These are phyloP conservation scores for Cynodonichthys magdalenae DNA, from an alignment of 2,797 vertebrate genomes.

Conservation along the genomic window DNA sequence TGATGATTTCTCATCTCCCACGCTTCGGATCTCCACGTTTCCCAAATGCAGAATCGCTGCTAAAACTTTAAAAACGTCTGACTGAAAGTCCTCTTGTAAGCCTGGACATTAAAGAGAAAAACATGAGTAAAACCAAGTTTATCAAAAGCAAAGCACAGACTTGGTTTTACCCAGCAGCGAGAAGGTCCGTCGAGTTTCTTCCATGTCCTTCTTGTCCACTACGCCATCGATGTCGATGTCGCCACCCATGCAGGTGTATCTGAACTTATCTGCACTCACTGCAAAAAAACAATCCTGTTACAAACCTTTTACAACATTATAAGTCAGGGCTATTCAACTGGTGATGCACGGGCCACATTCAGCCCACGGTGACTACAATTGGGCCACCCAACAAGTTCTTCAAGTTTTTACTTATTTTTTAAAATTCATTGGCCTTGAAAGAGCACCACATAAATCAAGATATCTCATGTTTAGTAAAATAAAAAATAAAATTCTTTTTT, in stretches of 20 bases:
- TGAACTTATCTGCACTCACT: slow-evolving; percentile 91
- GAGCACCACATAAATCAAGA: no score
- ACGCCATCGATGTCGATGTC: slow-evolving; percentile 87
- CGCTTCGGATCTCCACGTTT: slow-evolving; percentile 85
- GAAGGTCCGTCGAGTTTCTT: slow-evolving; percentile 92
- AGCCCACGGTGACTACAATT: no score
- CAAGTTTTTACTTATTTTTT: no score
- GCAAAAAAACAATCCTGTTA: slow-evolving; percentile 18
- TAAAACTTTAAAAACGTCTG: slow-evolving; percentile 89
- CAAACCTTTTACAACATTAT: no score
- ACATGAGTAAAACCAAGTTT: background rate
- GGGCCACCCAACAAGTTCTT: no score
- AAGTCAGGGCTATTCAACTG: no score
- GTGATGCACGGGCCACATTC: no score
- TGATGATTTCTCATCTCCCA: slow-evolving; percentile 87
- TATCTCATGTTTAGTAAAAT: no score
- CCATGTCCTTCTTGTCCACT: slow-evolving; percentile 88
- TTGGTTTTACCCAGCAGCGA: slow-evolving; percentile 84
- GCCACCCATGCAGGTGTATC: slow-evolving; percentile 90
- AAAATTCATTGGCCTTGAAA: no score
- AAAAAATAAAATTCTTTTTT: no score
- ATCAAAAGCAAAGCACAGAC: background rate
- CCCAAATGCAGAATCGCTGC: slow-evolving; percentile 94
- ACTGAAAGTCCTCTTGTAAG: slow-evolving; percentile 89
- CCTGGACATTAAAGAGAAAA: slow-evolving; percentile 74